Conservation (phyloP, 2,888 invertebrate species). For the Troglohyphantes excavatus region DNA sequence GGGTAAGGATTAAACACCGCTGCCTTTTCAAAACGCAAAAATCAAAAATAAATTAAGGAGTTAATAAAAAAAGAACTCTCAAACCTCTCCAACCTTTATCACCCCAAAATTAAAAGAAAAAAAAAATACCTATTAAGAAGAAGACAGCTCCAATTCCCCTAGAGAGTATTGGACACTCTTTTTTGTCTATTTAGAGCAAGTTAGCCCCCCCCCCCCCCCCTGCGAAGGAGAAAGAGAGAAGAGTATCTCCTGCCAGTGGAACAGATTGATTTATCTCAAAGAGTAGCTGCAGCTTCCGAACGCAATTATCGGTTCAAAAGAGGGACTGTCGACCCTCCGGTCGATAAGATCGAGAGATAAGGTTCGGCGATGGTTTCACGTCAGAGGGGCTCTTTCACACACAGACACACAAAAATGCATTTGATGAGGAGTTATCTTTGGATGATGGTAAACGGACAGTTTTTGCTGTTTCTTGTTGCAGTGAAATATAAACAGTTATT, state of each 20-base stretch:
- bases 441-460: no score
- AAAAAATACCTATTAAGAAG: neutral
- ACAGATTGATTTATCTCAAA: slow-evolving; percentile 37
- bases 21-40: no score
- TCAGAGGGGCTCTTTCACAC: neutral
- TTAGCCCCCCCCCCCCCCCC: slow-evolving; percentile 1
- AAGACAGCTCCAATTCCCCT: neutral
- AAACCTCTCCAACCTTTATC: no score
- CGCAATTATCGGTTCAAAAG: slow-evolving; percentile 47
- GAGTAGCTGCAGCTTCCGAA: slow-evolving; percentile 18
- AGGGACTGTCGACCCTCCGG: neutral
- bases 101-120: neutral
- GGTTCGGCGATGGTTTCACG: slow-evolving; percentile 19
- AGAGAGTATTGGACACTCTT: neutral
- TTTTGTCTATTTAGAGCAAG: neutral
- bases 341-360: slow-evolving; percentile 50
- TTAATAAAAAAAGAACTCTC: no score
- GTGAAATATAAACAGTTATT: no score
- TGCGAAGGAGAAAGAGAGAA: neutral
- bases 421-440: no score
- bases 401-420: no score
- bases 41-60: no score
- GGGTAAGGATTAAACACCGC: no score
- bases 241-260: slow-evolving; percentile 6
- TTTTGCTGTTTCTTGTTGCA: no score